These are phyloP conservation scores for Amblyraja radiata DNA, from an alignment of 2,797 vertebrate genomes.

Conservation along the genomic window DNA sequence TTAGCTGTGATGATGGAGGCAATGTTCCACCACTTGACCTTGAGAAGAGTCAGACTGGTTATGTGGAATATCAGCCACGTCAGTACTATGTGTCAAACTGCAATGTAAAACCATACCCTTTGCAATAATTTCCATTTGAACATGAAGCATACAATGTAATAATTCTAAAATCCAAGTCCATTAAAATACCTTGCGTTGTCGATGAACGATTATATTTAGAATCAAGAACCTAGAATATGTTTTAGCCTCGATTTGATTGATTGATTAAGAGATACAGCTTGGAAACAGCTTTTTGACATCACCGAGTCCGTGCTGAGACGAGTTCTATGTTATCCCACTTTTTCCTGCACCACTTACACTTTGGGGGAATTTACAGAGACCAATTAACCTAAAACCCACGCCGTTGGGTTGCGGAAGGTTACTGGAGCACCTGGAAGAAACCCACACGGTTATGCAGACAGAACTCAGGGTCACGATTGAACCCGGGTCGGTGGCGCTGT, in stretches of 20 bases:
- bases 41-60: background rate
- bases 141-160: background rate
- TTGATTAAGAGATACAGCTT: too few species aligned
- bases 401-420: too few species aligned
- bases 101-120: background rate
- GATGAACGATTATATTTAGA: background rate
- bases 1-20: background rate
- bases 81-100: background rate
- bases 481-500: too few species aligned
- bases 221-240: background rate
- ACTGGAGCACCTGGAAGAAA: too few species aligned
- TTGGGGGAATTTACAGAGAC: too few species aligned
- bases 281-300: too few species aligned
- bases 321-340: too few species aligned
- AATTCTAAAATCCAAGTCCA: background rate
- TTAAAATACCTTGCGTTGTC: background rate
- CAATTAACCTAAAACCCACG: too few species aligned
- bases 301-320: too few species aligned
- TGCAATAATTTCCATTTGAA: constrained; percentile 3
- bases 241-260: background rate
- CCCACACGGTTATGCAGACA: too few species aligned
- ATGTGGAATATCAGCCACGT: background rate
- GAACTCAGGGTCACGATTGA: too few species aligned
- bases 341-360: too few species aligned
- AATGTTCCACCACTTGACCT: constrained; percentile 15